phyloP scores from a whole-genome alignment of 92 coral and sea anemone species.

The Desmophyllum pertusum region DNA sequence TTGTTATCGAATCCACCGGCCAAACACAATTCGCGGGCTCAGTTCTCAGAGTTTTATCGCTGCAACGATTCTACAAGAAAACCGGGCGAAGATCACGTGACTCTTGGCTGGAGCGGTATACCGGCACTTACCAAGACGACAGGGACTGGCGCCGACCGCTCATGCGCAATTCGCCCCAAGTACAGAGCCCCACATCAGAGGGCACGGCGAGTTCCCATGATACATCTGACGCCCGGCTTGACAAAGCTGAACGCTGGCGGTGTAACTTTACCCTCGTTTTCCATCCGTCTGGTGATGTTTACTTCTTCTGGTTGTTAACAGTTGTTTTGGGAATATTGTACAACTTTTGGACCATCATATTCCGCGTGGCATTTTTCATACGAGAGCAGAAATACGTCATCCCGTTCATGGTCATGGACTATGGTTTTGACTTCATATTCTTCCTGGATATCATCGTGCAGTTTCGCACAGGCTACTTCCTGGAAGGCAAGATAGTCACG shows the following conservation, averaged over 20 bases:
- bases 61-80: slow-evolving; percentile 75
- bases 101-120: slow-evolving; percentile 83
- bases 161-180: slow-evolving; percentile 72
- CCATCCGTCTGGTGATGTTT: slow-evolving; percentile 82
- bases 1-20: slow-evolving; percentile 64
- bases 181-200: slow-evolving; percentile 68
- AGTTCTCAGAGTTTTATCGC: slow-evolving; percentile 72
- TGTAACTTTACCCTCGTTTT: slow-evolving; percentile 49
- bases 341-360: slow-evolving; percentile 82
- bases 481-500: slow-evolving; percentile 83
- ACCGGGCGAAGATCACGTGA: slow-evolving; percentile 75
- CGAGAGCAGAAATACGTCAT: slow-evolving; percentile 49
- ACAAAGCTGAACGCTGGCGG: slow-evolving; percentile 14
- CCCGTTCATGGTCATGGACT: slow-evolving; percentile 78
- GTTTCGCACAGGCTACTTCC: slow-evolving; percentile 82
- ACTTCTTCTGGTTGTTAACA: slow-evolving; percentile 82
- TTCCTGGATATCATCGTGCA: slow-evolving; percentile 83
- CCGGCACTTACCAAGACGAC: slow-evolving; percentile 52
- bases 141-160: slow-evolving; percentile 82
- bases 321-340: slow-evolving; percentile 85
- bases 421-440: slow-evolving; percentile 78
- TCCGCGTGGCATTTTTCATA: slow-evolving; percentile 70
- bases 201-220: slow-evolving; percentile 57
- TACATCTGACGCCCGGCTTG: slow-evolving; percentile 51
- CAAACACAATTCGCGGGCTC: slow-evolving; percentile 75